A percentile compares a stretch with the other conserved stretches of the same genome.
These are phyloP conservation scores for Chrysomela aeneicollis DNA, from an alignment of 2,888 invertebrate genomes.

Conservation along the genomic window DNA sequence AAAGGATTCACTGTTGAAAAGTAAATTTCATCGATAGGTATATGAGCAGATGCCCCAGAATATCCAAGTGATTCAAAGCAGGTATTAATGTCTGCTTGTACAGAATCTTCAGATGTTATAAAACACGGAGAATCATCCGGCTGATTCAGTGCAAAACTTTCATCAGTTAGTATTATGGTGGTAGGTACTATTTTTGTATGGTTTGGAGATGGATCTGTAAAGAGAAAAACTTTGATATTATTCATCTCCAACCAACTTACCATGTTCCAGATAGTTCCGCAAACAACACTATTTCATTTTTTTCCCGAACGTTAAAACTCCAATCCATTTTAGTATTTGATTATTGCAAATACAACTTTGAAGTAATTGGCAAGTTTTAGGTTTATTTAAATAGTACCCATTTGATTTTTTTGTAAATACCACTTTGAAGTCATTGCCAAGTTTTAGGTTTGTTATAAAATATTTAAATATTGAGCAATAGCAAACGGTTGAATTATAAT, in stretches of 20 bases:
- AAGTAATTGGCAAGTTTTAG: no score
- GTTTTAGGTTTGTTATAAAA: no score
- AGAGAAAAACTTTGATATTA: not conserved
- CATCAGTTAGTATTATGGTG: slow-evolving; percentile 1
- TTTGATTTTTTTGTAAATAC: no score
- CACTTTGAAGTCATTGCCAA: no score
- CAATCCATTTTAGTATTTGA: no score
- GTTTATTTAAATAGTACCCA: no score
- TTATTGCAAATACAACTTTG: no score
- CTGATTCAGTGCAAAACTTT: not conserved
- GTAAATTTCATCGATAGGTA: not conserved
- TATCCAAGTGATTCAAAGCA: not conserved
- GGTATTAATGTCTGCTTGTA: not conserved
- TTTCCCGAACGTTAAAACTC: no score
- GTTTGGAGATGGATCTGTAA: not conserved
- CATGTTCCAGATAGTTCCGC: not conserved
- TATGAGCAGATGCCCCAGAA: not conserved
- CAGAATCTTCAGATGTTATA: not conserved
- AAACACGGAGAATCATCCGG: not conserved
- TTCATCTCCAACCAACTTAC: not conserved
- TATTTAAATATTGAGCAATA: no score
- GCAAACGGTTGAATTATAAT: no score
- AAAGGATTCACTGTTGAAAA: not conserved
- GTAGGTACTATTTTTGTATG: not conserved
- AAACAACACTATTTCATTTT: not conserved